These are phyloP conservation scores for Sphenopsis melanotis DNA, from an alignment of 2,797 vertebrate species.

Conservation along the genomic window DNA sequence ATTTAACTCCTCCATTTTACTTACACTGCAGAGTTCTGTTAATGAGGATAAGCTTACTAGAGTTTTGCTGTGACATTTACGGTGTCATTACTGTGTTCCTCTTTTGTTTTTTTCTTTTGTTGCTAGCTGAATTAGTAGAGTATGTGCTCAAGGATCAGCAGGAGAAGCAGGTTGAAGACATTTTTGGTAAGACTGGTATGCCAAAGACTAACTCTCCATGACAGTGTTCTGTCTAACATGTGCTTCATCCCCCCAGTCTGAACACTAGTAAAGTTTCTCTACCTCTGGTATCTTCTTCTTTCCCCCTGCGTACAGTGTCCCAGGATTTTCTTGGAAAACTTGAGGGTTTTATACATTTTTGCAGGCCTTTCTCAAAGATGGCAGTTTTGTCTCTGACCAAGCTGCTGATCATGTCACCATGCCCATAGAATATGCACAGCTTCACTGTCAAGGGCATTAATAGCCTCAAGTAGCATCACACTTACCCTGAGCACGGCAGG, in stretches of 20 bases:
- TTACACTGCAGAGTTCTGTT: not conserved
- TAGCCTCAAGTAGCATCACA: not conserved
- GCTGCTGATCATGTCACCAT: not conserved
- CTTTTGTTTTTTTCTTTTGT: not conserved
- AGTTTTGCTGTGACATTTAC: not conserved
- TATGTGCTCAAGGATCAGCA: slow-evolving; percentile 75
- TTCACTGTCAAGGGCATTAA: not conserved
- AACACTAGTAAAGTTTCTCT: not conserved
- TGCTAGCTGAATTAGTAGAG: slow-evolving; percentile 73
- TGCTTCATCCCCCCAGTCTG: not conserved
- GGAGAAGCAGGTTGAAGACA: slow-evolving; percentile 66
- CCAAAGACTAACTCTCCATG: not conserved
- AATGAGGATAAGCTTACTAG: not conserved
- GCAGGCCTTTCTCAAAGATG: not conserved
- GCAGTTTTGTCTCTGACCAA: not conserved
- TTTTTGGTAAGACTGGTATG: slow-evolving; percentile 69
- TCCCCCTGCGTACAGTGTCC: not conserved
- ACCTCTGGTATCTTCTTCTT: not conserved
- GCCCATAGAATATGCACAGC: not conserved
- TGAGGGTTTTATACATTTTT: not conserved
- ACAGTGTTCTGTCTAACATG: not conserved
- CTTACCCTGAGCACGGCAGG: not conserved
- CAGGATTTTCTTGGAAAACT: not conserved
- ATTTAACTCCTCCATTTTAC: slow-evolving; percentile 17
- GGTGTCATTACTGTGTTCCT: not conserved